Percentiles rank a stretch among this genome's conserved stretches.
These are phyloP conservation scores for Psophia crepitans DNA, from an alignment of 2,113 vertebrate species.

Conservation along the genomic window DNA sequence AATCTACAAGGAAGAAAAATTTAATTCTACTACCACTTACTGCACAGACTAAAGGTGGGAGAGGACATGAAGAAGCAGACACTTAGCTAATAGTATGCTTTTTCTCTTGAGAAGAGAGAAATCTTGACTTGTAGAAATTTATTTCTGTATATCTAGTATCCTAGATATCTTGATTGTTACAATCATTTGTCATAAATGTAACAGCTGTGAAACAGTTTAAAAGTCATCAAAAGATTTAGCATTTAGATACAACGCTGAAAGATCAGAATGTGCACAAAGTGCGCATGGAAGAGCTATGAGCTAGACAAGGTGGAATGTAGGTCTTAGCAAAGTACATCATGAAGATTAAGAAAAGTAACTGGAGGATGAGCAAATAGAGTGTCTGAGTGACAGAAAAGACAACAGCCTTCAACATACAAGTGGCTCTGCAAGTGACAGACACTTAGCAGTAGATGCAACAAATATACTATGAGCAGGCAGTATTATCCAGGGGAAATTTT, in stretches of 20 bases:
- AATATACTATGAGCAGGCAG: background rate
- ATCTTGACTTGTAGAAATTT: background rate
- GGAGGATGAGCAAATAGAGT: background rate
- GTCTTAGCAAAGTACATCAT: background rate
- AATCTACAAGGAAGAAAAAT: background rate
- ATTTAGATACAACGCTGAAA: background rate
- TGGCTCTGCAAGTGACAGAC: background rate
- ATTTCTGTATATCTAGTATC: background rate
- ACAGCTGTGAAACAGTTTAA: background rate
- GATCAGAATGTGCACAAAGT: background rate
- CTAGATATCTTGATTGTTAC: background rate
- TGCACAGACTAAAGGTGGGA: background rate
- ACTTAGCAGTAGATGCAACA: background rate
- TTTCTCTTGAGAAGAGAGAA: background rate
- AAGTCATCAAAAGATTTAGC: background rate
- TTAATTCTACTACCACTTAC: background rate
- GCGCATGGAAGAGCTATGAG: background rate
- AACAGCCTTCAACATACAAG: background rate
- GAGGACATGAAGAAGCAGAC: background rate
- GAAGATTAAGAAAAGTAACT: conserved; percentile 6
- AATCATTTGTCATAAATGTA: background rate
- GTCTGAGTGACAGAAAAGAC: background rate
- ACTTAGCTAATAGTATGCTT: background rate
- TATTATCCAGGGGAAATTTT: conserved; percentile 13
- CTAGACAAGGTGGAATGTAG: background rate